phyloP scores from a whole-genome alignment of 2,888 invertebrate species.

The Drosophila cracens region DNA sequence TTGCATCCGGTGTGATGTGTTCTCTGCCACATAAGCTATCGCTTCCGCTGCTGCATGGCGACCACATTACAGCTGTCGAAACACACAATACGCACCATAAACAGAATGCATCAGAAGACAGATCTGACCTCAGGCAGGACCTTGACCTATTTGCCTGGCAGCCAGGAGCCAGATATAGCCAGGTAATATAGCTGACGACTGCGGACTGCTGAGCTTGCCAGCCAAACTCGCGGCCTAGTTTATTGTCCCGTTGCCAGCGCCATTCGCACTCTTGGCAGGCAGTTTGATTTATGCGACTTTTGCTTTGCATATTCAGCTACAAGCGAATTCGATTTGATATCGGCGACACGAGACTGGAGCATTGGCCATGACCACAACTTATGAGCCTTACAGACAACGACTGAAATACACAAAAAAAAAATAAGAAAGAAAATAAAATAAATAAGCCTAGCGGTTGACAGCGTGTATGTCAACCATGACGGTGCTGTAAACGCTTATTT shows the following conservation, averaged over 20 bases:
- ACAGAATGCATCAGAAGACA: neutral
- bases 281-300: constrained; percentile 61
- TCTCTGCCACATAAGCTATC: constrained; percentile 4
- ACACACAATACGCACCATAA: neutral
- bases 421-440: neutral
- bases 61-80: constrained; percentile 1
- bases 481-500: constrained; percentile 56
- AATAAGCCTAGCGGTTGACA: neutral
- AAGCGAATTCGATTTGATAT: constrained; percentile 17
- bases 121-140: constrained; percentile 30
- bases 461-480: constrained; percentile 13
- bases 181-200: neutral
- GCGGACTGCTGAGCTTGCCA: neutral
- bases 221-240: constrained; percentile 31
- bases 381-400: constrained; percentile 36
- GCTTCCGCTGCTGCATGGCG: neutral
- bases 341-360: constrained; percentile 17
- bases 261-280: neutral
- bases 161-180: neutral
- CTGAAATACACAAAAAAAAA: constrained; percentile 3
- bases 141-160: constrained; percentile 34
- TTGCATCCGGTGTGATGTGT: constrained; percentile 11
- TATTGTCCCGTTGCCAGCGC: constrained; percentile 48
- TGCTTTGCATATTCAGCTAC: constrained; percentile 62
- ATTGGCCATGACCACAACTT: constrained; percentile 38